Evolutionary conservation across 2,113 vertebrate genomes (phyloP).

Genomic region (Corvus moneduloides): DNA sequence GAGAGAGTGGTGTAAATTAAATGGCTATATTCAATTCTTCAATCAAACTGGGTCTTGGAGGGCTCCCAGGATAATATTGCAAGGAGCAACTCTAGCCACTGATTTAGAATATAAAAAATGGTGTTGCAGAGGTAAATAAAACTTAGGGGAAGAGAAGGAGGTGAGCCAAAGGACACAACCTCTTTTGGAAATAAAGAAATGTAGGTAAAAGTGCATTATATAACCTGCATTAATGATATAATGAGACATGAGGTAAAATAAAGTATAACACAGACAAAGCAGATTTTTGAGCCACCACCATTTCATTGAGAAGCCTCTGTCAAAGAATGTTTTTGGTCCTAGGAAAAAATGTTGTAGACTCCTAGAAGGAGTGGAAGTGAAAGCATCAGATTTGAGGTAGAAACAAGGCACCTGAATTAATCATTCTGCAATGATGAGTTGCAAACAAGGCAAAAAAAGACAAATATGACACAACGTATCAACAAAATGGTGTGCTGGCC

Average conservation of each 20-base stretch:
- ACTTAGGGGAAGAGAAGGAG: not conserved
- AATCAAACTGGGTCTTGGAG: not conserved
- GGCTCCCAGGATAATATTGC: not conserved
- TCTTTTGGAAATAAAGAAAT: not conserved
- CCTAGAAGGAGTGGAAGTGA: not conserved
- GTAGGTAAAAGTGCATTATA: not conserved
- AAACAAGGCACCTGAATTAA: not conserved
- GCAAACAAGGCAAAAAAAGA: not conserved
- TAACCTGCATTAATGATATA: not conserved
- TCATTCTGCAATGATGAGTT: not conserved
- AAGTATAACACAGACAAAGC: not conserved
- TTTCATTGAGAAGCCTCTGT: not conserved
- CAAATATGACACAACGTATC: not conserved
- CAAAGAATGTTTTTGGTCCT: not conserved
- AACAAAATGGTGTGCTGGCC: not conserved
- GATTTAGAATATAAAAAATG: not conserved
- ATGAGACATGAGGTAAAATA: not conserved
- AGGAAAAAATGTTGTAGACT: not conserved
- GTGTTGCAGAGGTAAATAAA: not conserved
- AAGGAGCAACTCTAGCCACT: not conserved
- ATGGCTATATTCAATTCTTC: not conserved
- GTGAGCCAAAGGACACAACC: not conserved
- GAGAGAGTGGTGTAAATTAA: constrained; percentile 12
- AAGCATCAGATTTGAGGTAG: not conserved
- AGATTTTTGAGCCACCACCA: not conserved